Evolutionary conservation across 2,888 invertebrate species (phyloP).

Genomic region (Tiliacea citrago): DNA sequence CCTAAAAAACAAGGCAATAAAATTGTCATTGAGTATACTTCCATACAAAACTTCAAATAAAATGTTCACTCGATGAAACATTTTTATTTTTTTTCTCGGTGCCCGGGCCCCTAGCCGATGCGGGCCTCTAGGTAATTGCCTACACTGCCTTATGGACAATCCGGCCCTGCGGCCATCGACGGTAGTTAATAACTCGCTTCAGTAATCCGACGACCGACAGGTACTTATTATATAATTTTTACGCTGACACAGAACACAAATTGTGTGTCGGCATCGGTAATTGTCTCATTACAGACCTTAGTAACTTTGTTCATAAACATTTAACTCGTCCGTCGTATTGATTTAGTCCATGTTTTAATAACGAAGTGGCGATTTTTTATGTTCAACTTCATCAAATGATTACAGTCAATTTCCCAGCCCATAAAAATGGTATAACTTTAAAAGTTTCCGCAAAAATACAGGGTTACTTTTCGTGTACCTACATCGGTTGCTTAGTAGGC

Average conservation of each 20-base stretch:
- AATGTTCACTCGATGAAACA: too few relatives aligned
- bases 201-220: constrained; percentile 51
- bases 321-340: constrained; percentile 28
- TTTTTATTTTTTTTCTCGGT: too few relatives aligned
- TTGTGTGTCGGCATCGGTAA: constrained; percentile 29
- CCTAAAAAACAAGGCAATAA: too few relatives aligned
- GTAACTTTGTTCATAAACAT: constrained; percentile 12
- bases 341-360: constrained; percentile 35
- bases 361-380: constrained; percentile 17
- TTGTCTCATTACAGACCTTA: constrained; percentile 44
- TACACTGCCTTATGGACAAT: too few relatives aligned
- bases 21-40: too few relatives aligned
- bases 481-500: constrained; percentile 60
- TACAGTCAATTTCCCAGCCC: constrained; percentile 31
- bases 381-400: constrained; percentile 27
- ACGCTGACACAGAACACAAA: constrained; percentile 54
- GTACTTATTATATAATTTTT: constrained; percentile 52
- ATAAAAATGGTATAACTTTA: constrained; percentile 52
- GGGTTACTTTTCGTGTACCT: constrained; percentile 60
- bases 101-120: too few relatives aligned
- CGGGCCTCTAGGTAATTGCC: too few relatives aligned
- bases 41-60: too few relatives aligned
- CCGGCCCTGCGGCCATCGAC: neutral
- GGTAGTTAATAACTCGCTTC: constrained; percentile 50
- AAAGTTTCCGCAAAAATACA: constrained; percentile 58